Conservation (phyloP, 2,797 vertebrate species). For the Gymnoscopelus microlampas region DNA sequence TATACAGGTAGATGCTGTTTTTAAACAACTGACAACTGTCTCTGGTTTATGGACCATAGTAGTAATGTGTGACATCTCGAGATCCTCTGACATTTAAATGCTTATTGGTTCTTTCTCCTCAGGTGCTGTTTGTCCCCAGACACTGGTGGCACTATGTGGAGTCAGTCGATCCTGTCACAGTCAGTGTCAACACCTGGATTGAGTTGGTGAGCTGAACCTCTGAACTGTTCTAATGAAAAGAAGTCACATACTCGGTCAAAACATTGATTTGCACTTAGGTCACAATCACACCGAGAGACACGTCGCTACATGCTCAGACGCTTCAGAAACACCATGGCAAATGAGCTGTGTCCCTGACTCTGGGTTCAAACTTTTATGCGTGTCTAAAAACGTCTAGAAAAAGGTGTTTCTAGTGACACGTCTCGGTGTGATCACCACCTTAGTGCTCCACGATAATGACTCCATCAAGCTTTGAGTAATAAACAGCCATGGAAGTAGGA, state of each 20-base stretch:
- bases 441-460: slow-evolving; percentile 32
- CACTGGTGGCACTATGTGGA: slow-evolving; percentile 99
- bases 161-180: slow-evolving; percentile 91
- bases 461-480: slow-evolving; percentile 48
- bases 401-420: too few relatives aligned
- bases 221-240: background rate
- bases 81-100: background rate
- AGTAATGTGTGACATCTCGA: background rate
- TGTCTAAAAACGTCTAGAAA: too few relatives aligned
- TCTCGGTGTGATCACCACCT: background rate
- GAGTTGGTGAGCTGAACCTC: slow-evolving; percentile 85
- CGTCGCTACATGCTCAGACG: too few relatives aligned
- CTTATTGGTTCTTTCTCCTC: slow-evolving; percentile 29
- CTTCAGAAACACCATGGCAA: too few relatives aligned
- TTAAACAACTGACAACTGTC: too few relatives aligned
- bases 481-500: slow-evolving; percentile 34
- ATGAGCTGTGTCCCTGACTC: too few relatives aligned
- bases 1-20: too few relatives aligned
- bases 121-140: slow-evolving; percentile 94
- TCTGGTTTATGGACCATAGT: background rate
- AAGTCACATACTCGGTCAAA: too few relatives aligned
- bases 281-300: too few relatives aligned
- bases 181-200: slow-evolving; percentile 97
- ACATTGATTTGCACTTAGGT: too few relatives aligned
- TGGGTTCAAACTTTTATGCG: too few relatives aligned